Evolutionary conservation across 2,888 invertebrate genomes (phyloP).

Genomic region (Macrophya annulata): DNA sequence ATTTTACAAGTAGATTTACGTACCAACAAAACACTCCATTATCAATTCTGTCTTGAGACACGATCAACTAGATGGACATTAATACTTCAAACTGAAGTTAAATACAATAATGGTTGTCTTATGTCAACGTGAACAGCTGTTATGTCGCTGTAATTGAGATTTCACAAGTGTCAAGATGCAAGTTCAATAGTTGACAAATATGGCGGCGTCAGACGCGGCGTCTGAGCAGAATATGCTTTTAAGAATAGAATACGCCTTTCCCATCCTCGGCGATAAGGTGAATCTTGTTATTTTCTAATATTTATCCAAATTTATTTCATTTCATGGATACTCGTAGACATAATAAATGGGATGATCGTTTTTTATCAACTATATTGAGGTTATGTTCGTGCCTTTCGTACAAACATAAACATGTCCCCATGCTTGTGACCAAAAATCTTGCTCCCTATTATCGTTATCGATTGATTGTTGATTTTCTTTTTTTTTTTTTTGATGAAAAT

Average conservation of each 20-base stretch:
- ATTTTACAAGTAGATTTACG: not conserved
- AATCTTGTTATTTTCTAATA: slow-evolving; percentile 27
- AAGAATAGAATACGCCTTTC: slow-evolving; percentile 70
- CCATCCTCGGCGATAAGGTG: slow-evolving; percentile 70
- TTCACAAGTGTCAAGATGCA: not conserved
- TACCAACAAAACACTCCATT: slow-evolving; percentile 24
- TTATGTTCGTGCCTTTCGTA: not conserved
- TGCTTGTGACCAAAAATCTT: not conserved
- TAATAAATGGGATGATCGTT: not conserved
- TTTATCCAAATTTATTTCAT: not conserved
- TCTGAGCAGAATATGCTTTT: slow-evolving; percentile 57
- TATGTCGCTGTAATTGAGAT: not conserved
- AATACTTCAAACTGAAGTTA: not conserved
- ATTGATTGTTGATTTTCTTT: not conserved
- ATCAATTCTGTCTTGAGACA: not conserved
- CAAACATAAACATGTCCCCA: not conserved
- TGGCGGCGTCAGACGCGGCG: slow-evolving; percentile 3
- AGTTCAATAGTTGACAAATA: not conserved
- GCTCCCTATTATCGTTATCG: not conserved
- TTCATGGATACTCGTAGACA: not conserved
- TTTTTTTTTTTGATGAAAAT: not conserved
- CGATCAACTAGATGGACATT: not conserved
- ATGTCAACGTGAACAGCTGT: not conserved
- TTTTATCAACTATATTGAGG: not conserved
- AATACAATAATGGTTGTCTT: not conserved